phyloP scores from a whole-genome alignment of 2,888 invertebrate genomes.

The Galeruca laticollis region DNA sequence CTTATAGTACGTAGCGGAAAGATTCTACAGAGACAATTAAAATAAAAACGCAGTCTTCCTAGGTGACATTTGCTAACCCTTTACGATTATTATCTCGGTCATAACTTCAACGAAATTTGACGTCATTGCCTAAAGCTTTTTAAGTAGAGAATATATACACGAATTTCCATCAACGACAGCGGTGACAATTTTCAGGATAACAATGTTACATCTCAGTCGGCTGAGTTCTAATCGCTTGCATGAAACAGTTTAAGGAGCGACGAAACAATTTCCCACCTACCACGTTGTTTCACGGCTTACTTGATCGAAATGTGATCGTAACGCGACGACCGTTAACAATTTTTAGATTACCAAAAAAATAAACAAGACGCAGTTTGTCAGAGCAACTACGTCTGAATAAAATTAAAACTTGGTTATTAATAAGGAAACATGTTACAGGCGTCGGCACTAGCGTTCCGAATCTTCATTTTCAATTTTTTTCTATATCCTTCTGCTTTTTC shows the following conservation, averaged over 20 bases:
- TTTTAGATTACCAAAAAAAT: constrained; percentile 47
- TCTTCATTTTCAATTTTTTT: too few species aligned
- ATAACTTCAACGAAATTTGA: constrained; percentile 23
- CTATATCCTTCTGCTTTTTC: too few species aligned
- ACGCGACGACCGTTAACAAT: constrained; percentile 54
- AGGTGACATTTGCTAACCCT: background rate
- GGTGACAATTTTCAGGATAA: constrained; percentile 59
- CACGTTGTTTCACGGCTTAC: constrained; percentile 65
- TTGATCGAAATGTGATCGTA: constrained; percentile 59
- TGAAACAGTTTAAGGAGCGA: constrained; percentile 66
- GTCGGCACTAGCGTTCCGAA: too few species aligned
- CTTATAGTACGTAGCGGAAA: too few species aligned
- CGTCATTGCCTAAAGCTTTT: constrained; percentile 23
- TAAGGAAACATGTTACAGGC: background rate
- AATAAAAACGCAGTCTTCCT: background rate
- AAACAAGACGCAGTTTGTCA: constrained; percentile 16
- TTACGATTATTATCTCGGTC: constrained; percentile 6
- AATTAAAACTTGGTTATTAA: background rate
- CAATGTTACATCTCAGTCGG: constrained; percentile 65
- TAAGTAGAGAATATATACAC: constrained; percentile 39
- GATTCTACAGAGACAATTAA: background rate
- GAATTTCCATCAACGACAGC: constrained; percentile 52
- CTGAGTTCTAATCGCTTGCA: constrained; percentile 66
- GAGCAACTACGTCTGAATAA: background rate
- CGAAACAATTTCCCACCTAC: constrained; percentile 65